Evolutionary conservation across 1,140 invertebrate species (phyloP).

Genomic region (Lanistes nyassanus): DNA sequence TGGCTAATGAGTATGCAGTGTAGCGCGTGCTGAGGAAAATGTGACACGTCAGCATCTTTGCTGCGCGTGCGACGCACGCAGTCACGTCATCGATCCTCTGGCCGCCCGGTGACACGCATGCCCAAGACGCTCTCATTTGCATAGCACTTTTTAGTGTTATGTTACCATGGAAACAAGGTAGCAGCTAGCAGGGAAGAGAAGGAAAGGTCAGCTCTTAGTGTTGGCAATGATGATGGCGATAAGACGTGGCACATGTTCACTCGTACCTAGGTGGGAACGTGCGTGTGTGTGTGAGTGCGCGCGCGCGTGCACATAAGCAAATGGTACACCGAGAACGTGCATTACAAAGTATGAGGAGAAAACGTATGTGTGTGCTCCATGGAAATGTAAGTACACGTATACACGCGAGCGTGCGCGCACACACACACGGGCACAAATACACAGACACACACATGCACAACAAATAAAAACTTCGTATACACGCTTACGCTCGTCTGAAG

Average conservation of each 20-base stretch:
- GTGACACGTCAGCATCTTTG: too few species aligned
- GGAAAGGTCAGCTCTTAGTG: neutral
- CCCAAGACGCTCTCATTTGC: too few species aligned
- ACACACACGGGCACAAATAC: neutral
- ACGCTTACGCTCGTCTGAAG: neutral
- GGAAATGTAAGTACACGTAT: neutral
- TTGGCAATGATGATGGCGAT: too few species aligned
- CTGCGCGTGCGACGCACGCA: too few species aligned
- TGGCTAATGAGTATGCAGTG: too few species aligned
- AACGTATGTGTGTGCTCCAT: neutral
- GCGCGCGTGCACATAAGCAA: neutral
- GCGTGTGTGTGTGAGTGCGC: neutral
- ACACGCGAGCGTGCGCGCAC: neutral
- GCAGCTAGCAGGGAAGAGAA: neutral
- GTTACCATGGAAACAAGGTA: neutral
- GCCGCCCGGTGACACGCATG: too few species aligned
- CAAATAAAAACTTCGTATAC: too few species aligned
- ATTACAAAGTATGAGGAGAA: conserved; percentile 14
- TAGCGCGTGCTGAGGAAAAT: too few species aligned
- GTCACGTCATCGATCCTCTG: too few species aligned
- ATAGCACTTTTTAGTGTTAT: too few species aligned
- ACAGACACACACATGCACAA: neutral
- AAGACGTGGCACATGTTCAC: too few species aligned
- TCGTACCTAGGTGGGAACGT: neutral
- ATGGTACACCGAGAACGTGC: conserved; percentile 10